A percentile compares a stretch with the other conserved stretches of the same genome.
phyloP scores from a whole-genome alignment of 2,797 vertebrate species.

The Brotula barbata region DNA sequence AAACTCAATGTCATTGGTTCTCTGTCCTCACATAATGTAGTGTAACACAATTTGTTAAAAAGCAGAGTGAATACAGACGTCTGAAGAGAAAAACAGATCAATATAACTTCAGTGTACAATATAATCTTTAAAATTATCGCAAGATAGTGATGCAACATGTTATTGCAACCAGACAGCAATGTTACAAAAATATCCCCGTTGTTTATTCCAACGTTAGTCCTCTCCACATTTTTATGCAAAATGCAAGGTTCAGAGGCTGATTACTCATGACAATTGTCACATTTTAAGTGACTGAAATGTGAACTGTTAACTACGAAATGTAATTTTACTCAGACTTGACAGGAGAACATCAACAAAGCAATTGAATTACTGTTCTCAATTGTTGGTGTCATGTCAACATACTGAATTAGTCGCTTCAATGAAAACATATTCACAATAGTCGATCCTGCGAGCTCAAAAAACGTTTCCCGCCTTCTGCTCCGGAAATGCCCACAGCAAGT shows the following conservation, averaged over 20 bases:
- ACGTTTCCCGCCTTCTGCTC: no score
- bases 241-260: slow-evolving; percentile 9
- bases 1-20: neutral
- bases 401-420: slow-evolving; percentile 43
- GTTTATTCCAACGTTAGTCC: slow-evolving; percentile 27
- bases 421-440: no score
- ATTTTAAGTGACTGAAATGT: neutral
- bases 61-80: neutral
- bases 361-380: slow-evolving; percentile 38
- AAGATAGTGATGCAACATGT: slow-evolving; percentile 11
- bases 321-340: slow-evolving; percentile 37
- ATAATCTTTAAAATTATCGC: slow-evolving; percentile 7
- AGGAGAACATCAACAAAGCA: slow-evolving; percentile 37
- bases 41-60: neutral
- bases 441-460: no score
- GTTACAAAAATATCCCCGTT: slow-evolving; percentile 11
- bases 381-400: slow-evolving; percentile 4
- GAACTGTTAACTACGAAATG: slow-evolving; percentile 16
- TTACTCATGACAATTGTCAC: no score
- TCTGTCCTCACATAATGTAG: neutral
- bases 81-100: slow-evolving; percentile 12
- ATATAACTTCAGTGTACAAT: no score
- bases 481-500: no score
- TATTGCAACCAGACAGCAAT: slow-evolving; percentile 1
- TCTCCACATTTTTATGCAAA: slow-evolving; percentile 8